A percentile compares a stretch with the other conserved stretches of the same genome.
Conservation (phyloP, 2,797 vertebrate genomes). For the Micromesistius poutassou region DNA sequence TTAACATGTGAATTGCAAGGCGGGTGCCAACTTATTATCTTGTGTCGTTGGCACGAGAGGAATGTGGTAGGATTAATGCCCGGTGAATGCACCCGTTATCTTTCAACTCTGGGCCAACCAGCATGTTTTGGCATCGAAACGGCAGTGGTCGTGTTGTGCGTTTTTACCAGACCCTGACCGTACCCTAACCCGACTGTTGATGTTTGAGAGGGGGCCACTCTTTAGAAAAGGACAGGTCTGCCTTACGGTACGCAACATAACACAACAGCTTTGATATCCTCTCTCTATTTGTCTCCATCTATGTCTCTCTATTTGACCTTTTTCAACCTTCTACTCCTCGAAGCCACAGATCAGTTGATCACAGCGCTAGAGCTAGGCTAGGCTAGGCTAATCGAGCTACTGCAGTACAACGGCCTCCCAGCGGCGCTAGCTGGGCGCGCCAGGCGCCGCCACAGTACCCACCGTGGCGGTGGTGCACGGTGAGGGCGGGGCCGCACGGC, state of each 20-base stretch:
- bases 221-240: not conserved
- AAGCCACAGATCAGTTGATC: not conserved
- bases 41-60: not conserved
- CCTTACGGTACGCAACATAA: not conserved
- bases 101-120: not conserved
- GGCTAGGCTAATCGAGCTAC: not conserved
- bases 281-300: not conserved
- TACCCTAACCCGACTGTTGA: not conserved
- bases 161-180: not conserved
- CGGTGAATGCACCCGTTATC: not conserved
- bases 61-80: not conserved
- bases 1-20: not conserved
- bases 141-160: not conserved
- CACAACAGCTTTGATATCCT: not conserved
- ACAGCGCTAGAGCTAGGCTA: not conserved
- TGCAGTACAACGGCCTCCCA: constrained; percentile 30
- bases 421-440: constrained; percentile 17
- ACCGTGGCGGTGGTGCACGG: constrained; percentile 86
- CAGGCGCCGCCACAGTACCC: constrained; percentile 71
- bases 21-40: not conserved
- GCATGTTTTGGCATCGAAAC: not conserved
- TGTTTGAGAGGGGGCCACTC: not conserved
- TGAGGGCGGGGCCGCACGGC: constrained; percentile 78
- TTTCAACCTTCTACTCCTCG: not conserved
- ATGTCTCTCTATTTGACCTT: not conserved